phyloP scores from a whole-genome alignment of 2,888 invertebrate species.

The Laspeyria flexula region DNA sequence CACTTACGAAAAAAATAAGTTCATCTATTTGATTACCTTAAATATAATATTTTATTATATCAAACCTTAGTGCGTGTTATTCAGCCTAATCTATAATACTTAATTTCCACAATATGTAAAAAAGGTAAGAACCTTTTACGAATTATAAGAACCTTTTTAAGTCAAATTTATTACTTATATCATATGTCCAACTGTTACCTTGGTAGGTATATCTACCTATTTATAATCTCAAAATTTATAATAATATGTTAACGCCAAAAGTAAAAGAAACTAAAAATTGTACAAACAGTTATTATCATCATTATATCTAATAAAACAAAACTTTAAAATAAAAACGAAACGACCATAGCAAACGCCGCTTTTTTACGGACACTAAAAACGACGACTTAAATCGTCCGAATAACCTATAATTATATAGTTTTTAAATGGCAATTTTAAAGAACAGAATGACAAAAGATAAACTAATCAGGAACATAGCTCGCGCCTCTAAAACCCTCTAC shows the following conservation, averaged over 20 bases:
- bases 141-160: too few species aligned
- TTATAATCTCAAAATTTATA: background rate
- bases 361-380: constrained; percentile 27
- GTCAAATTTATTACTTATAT: too few species aligned
- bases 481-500: constrained; percentile 64
- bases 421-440: constrained; percentile 50
- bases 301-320: constrained; percentile 15
- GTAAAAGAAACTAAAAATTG: background rate
- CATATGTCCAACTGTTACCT: too few species aligned
- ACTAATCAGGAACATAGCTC: constrained; percentile 48
- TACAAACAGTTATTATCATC: background rate
- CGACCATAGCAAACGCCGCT: constrained; percentile 9
- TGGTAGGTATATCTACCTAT: too few species aligned
- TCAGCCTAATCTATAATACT: too few species aligned
- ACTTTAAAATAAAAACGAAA: constrained; percentile 9
- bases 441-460: constrained; percentile 45
- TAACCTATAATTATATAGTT: constrained; percentile 50
- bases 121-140: too few species aligned
- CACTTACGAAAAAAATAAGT: too few species aligned
- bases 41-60: too few species aligned
- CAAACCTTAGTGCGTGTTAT: too few species aligned
- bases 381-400: constrained; percentile 23
- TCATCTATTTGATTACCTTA: too few species aligned
- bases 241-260: background rate
- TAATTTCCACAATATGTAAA: too few species aligned